Base-by-base conservation (phyloP, 2,113 vertebrate species). In the Ptyas mucosa region DNA sequence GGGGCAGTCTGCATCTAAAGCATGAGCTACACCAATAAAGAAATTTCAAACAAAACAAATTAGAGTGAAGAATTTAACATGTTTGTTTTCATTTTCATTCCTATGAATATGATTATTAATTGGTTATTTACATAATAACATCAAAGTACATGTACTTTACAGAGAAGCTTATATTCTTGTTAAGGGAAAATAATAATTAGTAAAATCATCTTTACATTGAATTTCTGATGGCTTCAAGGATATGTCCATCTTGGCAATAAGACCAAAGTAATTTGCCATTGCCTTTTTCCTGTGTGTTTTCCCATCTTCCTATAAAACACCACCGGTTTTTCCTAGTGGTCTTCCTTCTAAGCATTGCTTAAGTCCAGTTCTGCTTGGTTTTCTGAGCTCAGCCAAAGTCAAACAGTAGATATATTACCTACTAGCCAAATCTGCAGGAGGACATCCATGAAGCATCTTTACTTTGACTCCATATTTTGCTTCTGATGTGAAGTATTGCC, bases 381-480 rank as follows among this genome's bases (percentile, higher is more conserved):
- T 52, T 87, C 14, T 52, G 18, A n/a, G 51, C 49, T 87, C 51
- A 87, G 86, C 69, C n/a, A 75, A 52, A 87, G 51, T 4, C 29
- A 18, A 18, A 49, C 46, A 87, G 9, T 61, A 23, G 43, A 15
- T 14, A 29, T 61, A 61, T 29, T 39, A 39, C 3, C 15, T 9
- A 58, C 12, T 8, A 52, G 12, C 20, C 12, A 85, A 58, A 29
- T 90, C 12, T 58, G 8, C 55, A 90, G 15, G 8, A 29, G 18
- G 64, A 24, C 52, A 26, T 24, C 10, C n/a, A 55, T 85, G 69
- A 23, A 86, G 43, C 43, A 94, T 94, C 94, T 95, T 96, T 97
- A 96, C 95, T 95, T 61, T 95, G 96, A 85, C 7, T 58, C 54
- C 69, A 8, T 88, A 87, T 95, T 96, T 90, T 96, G 93, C 93